A percentile compares a stretch with the other conserved stretches of the same genome.
These are phyloP conservation scores for Crematogaster levior DNA, from an alignment of 2,888 invertebrate species.

Conservation along the genomic window DNA sequence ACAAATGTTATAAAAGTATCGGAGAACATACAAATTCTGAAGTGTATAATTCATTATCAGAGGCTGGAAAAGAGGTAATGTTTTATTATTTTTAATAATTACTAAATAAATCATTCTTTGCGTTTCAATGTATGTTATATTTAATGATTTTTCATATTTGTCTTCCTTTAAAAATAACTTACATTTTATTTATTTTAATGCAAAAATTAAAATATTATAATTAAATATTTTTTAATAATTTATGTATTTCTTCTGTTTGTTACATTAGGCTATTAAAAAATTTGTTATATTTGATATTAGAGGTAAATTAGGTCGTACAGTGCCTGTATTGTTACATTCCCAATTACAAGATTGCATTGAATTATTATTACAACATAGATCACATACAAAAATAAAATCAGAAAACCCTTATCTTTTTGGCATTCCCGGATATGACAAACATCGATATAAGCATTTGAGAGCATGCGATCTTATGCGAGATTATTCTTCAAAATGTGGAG, in stretches of 20 bases:
- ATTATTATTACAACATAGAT: constrained; percentile 1
- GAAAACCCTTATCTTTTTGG: constrained; percentile 25
- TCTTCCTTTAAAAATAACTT: neutral
- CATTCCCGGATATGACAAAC: constrained; percentile 16
- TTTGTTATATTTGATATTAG: constrained; percentile 53
- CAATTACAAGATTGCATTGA: constrained; percentile 10
- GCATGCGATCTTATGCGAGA: constrained; percentile 63
- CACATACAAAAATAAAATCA: neutral
- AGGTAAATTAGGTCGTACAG: constrained; percentile 47
- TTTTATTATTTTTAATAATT: neutral
- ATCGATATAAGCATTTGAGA: constrained; percentile 39
- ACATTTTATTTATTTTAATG: neutral
- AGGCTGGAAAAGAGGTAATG: neutral
- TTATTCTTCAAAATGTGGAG: neutral
- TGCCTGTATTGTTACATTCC: constrained; percentile 51
- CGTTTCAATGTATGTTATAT: neutral
- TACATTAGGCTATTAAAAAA: neutral
- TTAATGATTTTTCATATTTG: neutral
- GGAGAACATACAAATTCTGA: neutral
- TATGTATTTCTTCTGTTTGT: neutral
- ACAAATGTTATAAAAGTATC: neutral
- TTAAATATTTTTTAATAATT: constrained; percentile 1
- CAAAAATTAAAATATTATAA: neutral
- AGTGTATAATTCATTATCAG: neutral
- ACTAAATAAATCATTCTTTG: neutral